Percentiles rank a stretch among this genome's conserved stretches.
Evolutionary conservation across 2,113 vertebrate genomes (phyloP).

Genomic region (Anhinga anhinga): DNA sequence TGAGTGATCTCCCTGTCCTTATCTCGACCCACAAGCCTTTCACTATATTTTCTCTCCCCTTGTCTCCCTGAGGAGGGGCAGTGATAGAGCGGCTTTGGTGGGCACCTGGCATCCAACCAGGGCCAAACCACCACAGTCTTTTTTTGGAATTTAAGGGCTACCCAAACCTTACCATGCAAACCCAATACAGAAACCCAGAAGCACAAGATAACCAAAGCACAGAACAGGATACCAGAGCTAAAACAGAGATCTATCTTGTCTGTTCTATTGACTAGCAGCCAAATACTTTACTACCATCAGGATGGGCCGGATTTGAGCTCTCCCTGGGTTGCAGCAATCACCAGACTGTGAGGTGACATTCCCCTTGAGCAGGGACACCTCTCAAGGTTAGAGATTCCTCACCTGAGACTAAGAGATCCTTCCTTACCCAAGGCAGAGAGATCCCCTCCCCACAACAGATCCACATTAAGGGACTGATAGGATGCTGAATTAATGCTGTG

Average conservation of each 20-base stretch:
- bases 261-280: no score
- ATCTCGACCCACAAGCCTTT: no score
- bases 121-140: no score
- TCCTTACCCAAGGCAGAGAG: background rate
- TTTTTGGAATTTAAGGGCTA: no score
- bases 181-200: background rate
- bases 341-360: no score
- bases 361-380: background rate
- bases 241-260: background rate
- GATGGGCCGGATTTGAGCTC: background rate
- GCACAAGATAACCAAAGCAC: background rate
- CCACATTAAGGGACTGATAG: background rate
- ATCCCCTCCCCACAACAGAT: background rate
- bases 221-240: background rate
- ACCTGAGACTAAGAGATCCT: background rate
- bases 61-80: no score
- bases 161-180: no score
- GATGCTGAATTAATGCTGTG: background rate
- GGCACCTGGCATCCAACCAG: no score
- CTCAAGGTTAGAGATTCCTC: background rate
- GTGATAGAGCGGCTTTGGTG: no score
- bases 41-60: no score
- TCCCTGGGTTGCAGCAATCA: background rate
- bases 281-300: background rate
- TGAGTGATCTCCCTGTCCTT: no score